Base-by-base conservation (phyloP, 2,113 vertebrate species). In the Sylvilagus bachmani region DNA sequence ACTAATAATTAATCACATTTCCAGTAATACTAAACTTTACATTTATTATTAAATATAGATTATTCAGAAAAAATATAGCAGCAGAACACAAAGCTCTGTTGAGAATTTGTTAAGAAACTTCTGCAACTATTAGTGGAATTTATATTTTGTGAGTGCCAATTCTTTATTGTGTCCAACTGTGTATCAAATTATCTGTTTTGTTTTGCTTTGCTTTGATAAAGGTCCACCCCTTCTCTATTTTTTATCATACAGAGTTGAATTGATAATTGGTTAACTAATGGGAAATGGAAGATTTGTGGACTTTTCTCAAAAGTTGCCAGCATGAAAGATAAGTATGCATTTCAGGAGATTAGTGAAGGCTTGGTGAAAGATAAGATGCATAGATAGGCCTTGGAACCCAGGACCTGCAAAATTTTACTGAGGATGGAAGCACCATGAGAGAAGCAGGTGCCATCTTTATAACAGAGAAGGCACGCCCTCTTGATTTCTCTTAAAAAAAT, bases 11-110 rank as follows among this genome's bases (percentile, higher is more conserved):
- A 78, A 82, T 69, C 6, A 71, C 17, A 77, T 51, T 70, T 53
- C 38, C 94, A 94, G 10, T 12, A 79, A 75, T 82, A 70, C 4
- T 82, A 64, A 89, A 38, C 29, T 93, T 79, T 75, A 62, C 64
- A 70, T 85, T 90, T 73, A 58, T 71, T 89, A 88, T 53, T 94
- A 69, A 89, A 87, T 64, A 89, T 78, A 79, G 61, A 21, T 51
- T 77, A 8, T 91, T 77, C 22, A 49, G 36, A 81, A 86, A 94
- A 89, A 75, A 16, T 25, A 19, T 10, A 61, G 9, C 4, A 70
- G 70, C 16, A 95, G 51, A 89, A 85, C 62, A 5, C 10, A 89
- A 92, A 92, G 0, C 2, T 75, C 75, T 90, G 13, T 44, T 91
- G 44, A 11, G 11, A 69, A 61, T 80, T 85, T 88, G 3, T 49